A percentile compares a stretch with the other conserved stretches of the same genome.
phyloP scores from a whole-genome alignment of 30 jellyfish, hydroid and myxozoan species.

The Mastigias papua region DNA sequence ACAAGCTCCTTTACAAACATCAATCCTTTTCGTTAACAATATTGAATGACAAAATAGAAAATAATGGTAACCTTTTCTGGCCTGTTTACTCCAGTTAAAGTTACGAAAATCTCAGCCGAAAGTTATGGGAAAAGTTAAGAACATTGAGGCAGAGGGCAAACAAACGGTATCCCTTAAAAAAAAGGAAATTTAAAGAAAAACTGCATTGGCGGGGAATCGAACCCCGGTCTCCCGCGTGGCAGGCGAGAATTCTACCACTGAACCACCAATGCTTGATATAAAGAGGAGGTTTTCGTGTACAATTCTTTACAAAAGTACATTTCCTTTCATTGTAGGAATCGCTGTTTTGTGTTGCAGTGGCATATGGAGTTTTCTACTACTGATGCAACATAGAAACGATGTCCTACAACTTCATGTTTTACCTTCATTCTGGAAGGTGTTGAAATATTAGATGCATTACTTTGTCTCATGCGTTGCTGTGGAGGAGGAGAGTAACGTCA shows the following conservation, averaged over 20 bases:
- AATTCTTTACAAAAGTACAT: neutral
- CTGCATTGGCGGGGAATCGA: slow-evolving; percentile 69
- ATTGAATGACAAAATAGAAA: no score
- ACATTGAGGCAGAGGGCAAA: no score
- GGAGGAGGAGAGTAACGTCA: neutral
- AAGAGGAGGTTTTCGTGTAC: neutral
- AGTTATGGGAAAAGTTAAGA: no score
- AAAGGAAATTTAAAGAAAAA: neutral
- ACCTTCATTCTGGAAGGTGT: neutral
- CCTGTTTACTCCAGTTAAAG: no score
- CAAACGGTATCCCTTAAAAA: no score
- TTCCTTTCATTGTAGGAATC: slow-evolving; percentile 66
- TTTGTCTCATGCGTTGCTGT: neutral
- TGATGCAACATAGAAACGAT: neutral
- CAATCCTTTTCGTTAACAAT: no score
- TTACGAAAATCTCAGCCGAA: no score
- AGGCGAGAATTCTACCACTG: slow-evolving; percentile 71
- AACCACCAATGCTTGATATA: slow-evolving; percentile 69
- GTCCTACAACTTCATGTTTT: neutral
- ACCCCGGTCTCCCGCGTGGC: slow-evolving; percentile 79
- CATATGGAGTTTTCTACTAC: slow-evolving; percentile 91
- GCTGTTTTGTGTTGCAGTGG: slow-evolving; percentile 94
- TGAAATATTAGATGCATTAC: no score
- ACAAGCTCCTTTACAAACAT: no score
- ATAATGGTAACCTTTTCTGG: no score